A percentile compares a stretch with the other conserved stretches of the same genome.
These are phyloP conservation scores for Cichlasoma orientale DNA, from an alignment of 2,797 vertebrate genomes.

Conservation along the genomic window DNA sequence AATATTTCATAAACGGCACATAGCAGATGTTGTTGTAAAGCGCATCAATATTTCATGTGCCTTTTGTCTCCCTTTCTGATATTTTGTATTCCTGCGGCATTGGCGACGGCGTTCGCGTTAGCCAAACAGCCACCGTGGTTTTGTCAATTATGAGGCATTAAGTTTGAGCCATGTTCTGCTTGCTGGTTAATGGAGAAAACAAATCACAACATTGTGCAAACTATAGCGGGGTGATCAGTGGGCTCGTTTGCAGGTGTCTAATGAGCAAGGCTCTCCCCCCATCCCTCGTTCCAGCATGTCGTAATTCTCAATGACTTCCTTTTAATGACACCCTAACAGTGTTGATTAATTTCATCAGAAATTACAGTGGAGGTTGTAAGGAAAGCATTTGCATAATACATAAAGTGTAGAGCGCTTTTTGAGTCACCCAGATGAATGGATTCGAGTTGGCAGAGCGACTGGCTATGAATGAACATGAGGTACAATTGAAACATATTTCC, in stretches of 20 bases:
- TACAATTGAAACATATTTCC: constrained; percentile 47
- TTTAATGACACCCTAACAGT: constrained; percentile 41
- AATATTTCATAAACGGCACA: constrained; percentile 79
- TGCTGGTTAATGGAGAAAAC: constrained; percentile 52
- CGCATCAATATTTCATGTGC: constrained; percentile 79
- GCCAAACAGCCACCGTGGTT: constrained; percentile 44
- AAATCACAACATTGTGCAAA: constrained; percentile 44
- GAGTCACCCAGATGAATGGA: constrained; percentile 50
- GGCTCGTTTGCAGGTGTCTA: constrained; percentile 65
- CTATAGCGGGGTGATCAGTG: constrained; percentile 41
- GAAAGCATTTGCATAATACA: constrained; percentile 60
- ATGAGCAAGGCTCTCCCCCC: constrained; percentile 39
- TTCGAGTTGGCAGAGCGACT: constrained; percentile 30
- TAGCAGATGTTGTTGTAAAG: constrained; percentile 79
- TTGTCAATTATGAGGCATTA: constrained; percentile 52
- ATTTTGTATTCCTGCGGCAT: constrained; percentile 64
- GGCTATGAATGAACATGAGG: constrained; percentile 58
- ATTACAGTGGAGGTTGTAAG: constrained; percentile 36
- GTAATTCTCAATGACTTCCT: constrained; percentile 46
- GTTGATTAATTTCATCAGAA: constrained; percentile 60
- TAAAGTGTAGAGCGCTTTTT: constrained; percentile 40
- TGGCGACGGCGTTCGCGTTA: constrained; percentile 17
- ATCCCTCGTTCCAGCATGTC: constrained; percentile 38
- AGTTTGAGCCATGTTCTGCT: constrained; percentile 26
- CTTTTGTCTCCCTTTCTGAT: constrained; percentile 63